Evolutionary conservation across 2,113 vertebrate species (phyloP).

Genomic region (Physeter macrocephalus): DNA sequence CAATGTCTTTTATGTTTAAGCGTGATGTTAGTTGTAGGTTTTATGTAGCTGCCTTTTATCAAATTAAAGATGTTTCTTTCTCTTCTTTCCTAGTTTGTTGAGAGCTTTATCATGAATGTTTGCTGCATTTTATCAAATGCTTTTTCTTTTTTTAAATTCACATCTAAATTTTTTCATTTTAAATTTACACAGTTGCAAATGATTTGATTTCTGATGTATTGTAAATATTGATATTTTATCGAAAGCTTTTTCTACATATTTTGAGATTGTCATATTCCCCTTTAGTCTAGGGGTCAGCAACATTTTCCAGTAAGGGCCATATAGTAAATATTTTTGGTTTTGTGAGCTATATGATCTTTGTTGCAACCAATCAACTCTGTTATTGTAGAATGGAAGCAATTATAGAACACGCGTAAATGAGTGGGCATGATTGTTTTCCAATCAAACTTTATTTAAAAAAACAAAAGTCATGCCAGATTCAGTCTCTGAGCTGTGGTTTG

Average conservation of each 20-base stretch:
- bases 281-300: background rate
- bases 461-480: background rate
- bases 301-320: background rate
- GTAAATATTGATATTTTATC: background rate
- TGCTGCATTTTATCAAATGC: background rate
- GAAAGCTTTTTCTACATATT: background rate
- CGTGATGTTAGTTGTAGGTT: background rate
- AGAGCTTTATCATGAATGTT: background rate
- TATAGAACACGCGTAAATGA: background rate
- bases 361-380: background rate
- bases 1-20: background rate
- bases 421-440: background rate
- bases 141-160: background rate
- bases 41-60: background rate
- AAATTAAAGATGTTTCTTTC: background rate
- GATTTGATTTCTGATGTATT: background rate
- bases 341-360: background rate
- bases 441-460: background rate
- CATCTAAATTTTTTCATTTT: background rate
- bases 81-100: background rate
- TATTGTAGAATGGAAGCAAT: background rate
- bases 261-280: background rate
- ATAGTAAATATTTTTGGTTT: background rate
- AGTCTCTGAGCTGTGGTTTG: background rate
- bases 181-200: background rate